phyloP scores from a whole-genome alignment of 2,888 invertebrate genomes.

The Nomada lathburiana region DNA sequence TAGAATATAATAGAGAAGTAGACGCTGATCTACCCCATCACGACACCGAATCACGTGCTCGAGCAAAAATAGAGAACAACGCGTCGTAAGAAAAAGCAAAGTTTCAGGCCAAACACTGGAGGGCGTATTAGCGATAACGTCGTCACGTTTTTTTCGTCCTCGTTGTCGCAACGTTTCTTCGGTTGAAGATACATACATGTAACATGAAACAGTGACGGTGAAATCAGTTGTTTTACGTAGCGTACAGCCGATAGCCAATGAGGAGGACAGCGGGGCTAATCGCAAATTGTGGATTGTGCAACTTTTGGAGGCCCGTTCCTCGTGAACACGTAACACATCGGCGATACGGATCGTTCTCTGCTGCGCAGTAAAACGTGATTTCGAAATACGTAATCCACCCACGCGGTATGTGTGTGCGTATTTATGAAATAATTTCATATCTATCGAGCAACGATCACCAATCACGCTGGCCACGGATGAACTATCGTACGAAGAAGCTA shows the following conservation, averaged over 20 bases:
- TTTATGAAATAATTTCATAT: slow-evolving; percentile 60
- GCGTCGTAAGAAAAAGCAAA: slow-evolving; percentile 19
- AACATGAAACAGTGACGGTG: neutral
- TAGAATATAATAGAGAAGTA: too few species aligned
- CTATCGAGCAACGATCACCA: slow-evolving; percentile 28
- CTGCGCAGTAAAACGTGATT: slow-evolving; percentile 52
- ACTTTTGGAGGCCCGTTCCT: slow-evolving; percentile 48
- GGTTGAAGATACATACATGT: slow-evolving; percentile 1
- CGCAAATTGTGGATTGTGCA: slow-evolving; percentile 45
- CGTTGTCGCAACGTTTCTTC: slow-evolving; percentile 22
- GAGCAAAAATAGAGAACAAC: slow-evolving; percentile 8
- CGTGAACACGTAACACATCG: slow-evolving; percentile 23
- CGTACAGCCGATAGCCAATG: neutral
- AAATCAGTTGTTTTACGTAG: slow-evolving; percentile 32
- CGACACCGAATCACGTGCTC: neutral
- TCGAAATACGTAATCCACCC: slow-evolving; percentile 51
- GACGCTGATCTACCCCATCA: slow-evolving; percentile 50
- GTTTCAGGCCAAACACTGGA: slow-evolving; percentile 9
- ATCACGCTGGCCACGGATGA: slow-evolving; percentile 42
- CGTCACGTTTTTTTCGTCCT: slow-evolving; percentile 17
- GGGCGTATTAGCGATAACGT: slow-evolving; percentile 40
- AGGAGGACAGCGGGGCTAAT: neutral
- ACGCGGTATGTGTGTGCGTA: slow-evolving; percentile 41
- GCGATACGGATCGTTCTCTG: slow-evolving; percentile 11
- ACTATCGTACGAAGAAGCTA: neutral